Evolutionary conservation across 2,113 vertebrate species (phyloP).

Genomic region (Sprattus sprattus): DNA sequence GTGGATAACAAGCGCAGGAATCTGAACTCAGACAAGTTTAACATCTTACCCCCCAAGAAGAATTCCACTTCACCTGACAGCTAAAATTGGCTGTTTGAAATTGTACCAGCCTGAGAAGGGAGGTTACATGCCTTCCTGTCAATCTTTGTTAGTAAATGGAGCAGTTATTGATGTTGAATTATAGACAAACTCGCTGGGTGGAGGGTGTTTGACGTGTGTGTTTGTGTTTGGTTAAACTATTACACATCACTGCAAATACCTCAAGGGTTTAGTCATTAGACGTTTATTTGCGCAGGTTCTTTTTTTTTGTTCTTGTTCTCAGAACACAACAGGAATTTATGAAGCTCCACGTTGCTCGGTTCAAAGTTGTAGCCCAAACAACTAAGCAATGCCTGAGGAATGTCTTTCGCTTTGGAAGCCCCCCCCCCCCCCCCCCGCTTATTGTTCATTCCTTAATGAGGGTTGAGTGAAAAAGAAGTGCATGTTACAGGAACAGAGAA

Average conservation of each 20-base stretch:
- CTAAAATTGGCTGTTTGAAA: too few species aligned
- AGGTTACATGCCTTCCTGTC: neutral
- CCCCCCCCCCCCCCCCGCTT: neutral
- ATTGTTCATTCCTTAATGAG: neutral
- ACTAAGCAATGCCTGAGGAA: conserved; percentile 3
- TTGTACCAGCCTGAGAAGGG: neutral
- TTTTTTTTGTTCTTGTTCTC: conserved; percentile 17
- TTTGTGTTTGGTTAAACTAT: conserved; percentile 37
- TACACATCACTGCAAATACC: conserved; percentile 62
- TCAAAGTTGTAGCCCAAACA: neutral
- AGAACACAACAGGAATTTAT: conserved; percentile 49
- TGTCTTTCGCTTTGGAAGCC: neutral
- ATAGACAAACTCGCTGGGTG: neutral
- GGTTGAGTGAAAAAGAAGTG: conserved; percentile 1
- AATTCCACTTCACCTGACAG: too few species aligned
- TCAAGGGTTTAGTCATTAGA: conserved; percentile 57
- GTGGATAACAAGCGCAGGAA: too few species aligned
- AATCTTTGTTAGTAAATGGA: neutral
- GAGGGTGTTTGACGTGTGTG: conserved; percentile 30
- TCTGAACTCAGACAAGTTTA: too few species aligned
- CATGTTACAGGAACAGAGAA: neutral
- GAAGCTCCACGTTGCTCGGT: conserved; percentile 41
- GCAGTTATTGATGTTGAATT: conserved; percentile 32
- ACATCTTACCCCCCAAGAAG: too few species aligned
- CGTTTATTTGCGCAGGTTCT: conserved; percentile 26